phyloP scores from a whole-genome alignment of 2,113 vertebrate species.

The Naja naja region DNA sequence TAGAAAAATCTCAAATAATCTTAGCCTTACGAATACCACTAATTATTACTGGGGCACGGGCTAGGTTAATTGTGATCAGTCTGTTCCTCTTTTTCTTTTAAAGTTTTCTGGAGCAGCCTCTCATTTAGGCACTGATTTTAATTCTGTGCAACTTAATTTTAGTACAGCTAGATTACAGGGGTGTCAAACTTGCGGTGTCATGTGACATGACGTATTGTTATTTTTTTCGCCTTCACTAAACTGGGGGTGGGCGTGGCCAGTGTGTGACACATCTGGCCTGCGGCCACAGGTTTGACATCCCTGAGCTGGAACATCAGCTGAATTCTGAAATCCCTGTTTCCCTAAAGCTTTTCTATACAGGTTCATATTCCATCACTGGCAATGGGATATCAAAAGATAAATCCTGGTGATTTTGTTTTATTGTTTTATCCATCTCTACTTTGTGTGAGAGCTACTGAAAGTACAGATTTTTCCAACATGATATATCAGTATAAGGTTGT shows the following conservation, averaged over 20 bases:
- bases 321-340: neutral
- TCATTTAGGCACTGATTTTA: neutral
- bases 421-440: neutral
- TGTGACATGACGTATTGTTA: too few species aligned
- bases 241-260: too few species aligned
- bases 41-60: neutral
- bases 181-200: too few species aligned
- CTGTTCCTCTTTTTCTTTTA: neutral
- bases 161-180: neutral
- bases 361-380: neutral
- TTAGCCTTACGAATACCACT: conserved; percentile 35
- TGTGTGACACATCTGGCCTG: too few species aligned
- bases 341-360: neutral
- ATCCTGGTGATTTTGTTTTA: neutral
- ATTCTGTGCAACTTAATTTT: neutral
- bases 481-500: neutral
- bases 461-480: neutral
- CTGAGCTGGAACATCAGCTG: neutral
- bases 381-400: neutral
- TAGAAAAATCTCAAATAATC: conserved; percentile 46
- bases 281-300: too few species aligned
- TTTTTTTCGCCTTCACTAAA: too few species aligned
- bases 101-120: neutral
- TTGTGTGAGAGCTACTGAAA: neutral
- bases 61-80: neutral